Percentiles rank a stretch among this genome's conserved stretches.
phyloP scores from a whole-genome alignment of 2,113 vertebrate species.

The Clarias gariepinus region DNA sequence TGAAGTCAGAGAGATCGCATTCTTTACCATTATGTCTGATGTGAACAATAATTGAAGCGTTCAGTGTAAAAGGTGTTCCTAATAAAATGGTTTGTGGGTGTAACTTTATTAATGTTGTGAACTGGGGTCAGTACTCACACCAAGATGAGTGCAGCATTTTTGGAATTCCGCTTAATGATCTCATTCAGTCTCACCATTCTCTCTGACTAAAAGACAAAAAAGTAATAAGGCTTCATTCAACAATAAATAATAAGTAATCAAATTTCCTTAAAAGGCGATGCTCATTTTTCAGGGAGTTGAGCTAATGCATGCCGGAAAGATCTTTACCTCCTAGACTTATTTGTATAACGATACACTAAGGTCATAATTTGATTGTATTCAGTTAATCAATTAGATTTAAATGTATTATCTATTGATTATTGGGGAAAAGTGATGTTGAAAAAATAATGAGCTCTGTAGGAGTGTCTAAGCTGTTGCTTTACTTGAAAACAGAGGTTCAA shows the following conservation, averaged over 20 bases:
- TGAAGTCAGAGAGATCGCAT: not conserved
- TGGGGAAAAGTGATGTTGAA: not conserved
- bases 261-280: not conserved
- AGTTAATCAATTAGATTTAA: not conserved
- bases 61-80: not conserved
- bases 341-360: not conserved
- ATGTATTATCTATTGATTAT: no score
- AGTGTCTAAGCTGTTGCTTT: not conserved
- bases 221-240: not conserved
- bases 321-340: not conserved
- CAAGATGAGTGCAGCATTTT: constrained; percentile 70
- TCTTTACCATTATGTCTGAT: not conserved
- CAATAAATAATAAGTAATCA: not conserved
- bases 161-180: constrained; percentile 73
- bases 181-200: constrained; percentile 73
- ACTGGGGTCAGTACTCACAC: constrained; percentile 66
- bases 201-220: constrained; percentile 62
- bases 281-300: not conserved
- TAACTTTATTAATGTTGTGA: constrained; percentile 15
- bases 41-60: not conserved
- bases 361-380: not conserved
- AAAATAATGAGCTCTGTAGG: not conserved
- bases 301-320: not conserved
- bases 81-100: no score
- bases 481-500: no score